A percentile compares a stretch with the other conserved stretches of the same genome.
Conservation (phyloP, 64 coral and sea anemone species). For the Anthopleura sola region DNA sequence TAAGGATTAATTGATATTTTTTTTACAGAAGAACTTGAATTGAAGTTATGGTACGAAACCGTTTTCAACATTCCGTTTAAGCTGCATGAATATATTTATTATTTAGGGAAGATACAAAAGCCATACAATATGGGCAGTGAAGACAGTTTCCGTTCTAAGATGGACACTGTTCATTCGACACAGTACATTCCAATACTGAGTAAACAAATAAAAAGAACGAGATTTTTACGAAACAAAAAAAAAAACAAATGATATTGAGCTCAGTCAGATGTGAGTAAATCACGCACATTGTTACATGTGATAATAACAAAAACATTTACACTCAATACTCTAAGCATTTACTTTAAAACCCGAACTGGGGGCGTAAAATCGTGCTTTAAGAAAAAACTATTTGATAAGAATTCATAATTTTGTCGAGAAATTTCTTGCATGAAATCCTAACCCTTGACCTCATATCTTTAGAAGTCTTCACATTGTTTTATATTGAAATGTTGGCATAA, state of each 20-base stretch:
- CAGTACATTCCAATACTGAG: not conserved
- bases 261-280: not conserved
- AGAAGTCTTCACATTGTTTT: constrained; percentile 3
- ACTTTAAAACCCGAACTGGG: not conserved
- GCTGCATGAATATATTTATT: not conserved
- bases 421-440: not conserved
- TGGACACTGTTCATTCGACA: not conserved
- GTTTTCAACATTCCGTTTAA: not conserved
- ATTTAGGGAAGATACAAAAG: not conserved
- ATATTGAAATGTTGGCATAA: not conserved
- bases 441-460: constrained; percentile 7
- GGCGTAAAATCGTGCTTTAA: not conserved
- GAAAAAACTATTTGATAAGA: not conserved
- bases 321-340: not conserved
- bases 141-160: no score
- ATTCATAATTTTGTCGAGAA: not conserved
- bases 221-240: not conserved
- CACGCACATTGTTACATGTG: not conserved
- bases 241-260: not conserved
- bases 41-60: not conserved
- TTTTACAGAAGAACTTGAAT: not conserved
- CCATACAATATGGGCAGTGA: no score
- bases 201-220: not conserved
- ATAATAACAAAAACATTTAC: not conserved
- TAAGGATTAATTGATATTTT: not conserved